Evolutionary conservation across 1,140 invertebrate genomes (phyloP), one percentile per base, ranked within the genome.

Genomic region (Galleria mellonella): DNA sequence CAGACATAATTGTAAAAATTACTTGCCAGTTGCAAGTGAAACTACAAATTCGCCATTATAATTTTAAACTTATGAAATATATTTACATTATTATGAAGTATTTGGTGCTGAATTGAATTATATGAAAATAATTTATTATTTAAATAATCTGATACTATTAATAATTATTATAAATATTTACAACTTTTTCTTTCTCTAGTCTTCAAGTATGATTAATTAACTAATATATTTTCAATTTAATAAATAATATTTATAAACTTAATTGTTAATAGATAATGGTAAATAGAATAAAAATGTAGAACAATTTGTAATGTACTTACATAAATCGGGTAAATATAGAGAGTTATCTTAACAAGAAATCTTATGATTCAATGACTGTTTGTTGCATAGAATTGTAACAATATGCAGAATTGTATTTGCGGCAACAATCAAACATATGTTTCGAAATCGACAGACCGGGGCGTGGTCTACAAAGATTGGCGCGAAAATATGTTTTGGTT

Each of bases 141-240:
- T 32, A 8, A 32, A n/a, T 32, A 9, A 29, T 35, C 32, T 27
- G 29, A 32, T 41, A 41, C 31, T 41, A 32, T 32, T 41, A 32
- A 3, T 30, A 9, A 32, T 8, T 17, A 38, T 23, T 33, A 10
- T 17, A 23, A 11, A 15, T n/a, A 32, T 31, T 40, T 13, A 7
- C n/a, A 23, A 42, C 14, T 27, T 27, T 35, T 35, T 27, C 31
- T 35, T 33, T 43, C 32, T 43, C 41, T 43, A 43, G 41, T 43
- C 41, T 43, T 38, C 36, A 23, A 2, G 2, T 23, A 23, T 6
- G 2, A 23, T 27, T 38, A 23, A 23, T 17, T 17, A 17, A 38
- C 36, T 38, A 23, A 38, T 38, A 23, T 38, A 38, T 38, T 38
- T 4, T 32, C 4, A 11, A 11, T 32, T 32, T 8, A 32, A 4